phyloP scores from a whole-genome alignment of 2,113 vertebrate species.

The Empidonax traillii region DNA sequence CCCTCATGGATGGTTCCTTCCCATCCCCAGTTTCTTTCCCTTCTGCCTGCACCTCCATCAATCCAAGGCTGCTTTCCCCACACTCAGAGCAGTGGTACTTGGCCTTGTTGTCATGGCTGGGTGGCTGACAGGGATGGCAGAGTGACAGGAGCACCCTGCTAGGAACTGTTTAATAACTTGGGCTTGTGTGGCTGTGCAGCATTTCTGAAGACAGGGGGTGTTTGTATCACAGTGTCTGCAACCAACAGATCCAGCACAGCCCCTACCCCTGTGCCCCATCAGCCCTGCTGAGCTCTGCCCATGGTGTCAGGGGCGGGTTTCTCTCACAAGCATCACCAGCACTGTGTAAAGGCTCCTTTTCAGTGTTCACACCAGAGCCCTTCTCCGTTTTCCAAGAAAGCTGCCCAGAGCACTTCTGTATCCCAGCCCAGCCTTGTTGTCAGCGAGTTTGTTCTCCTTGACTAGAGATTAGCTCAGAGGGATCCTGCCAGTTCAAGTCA shows the following conservation, averaged over 20 bases:
- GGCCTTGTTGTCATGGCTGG: background rate
- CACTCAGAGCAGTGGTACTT: background rate
- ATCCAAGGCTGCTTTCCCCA: background rate
- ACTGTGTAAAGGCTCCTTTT: background rate
- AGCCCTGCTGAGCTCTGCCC: background rate
- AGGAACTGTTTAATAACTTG: background rate
- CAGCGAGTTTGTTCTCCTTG: background rate
- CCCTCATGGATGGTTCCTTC: background rate
- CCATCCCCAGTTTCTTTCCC: background rate
- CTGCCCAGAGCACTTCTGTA: background rate
- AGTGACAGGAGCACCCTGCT: background rate
- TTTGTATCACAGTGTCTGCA: background rate
- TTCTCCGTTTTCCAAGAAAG: background rate
- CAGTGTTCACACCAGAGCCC: background rate
- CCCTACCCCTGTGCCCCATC: background rate
- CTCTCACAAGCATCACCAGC: background rate
- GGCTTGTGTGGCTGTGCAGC: background rate
- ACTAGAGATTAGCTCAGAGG: background rate
- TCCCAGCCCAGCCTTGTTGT: background rate
- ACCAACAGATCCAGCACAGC: background rate
- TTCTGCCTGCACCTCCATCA: rapidly evolving
- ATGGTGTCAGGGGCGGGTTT: background rate
- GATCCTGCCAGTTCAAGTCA: background rate
- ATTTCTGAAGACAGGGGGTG: background rate
- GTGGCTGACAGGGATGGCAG: background rate